Evolutionary conservation across 2,888 invertebrate species (phyloP).

Genomic region (Drosophila limbata): DNA sequence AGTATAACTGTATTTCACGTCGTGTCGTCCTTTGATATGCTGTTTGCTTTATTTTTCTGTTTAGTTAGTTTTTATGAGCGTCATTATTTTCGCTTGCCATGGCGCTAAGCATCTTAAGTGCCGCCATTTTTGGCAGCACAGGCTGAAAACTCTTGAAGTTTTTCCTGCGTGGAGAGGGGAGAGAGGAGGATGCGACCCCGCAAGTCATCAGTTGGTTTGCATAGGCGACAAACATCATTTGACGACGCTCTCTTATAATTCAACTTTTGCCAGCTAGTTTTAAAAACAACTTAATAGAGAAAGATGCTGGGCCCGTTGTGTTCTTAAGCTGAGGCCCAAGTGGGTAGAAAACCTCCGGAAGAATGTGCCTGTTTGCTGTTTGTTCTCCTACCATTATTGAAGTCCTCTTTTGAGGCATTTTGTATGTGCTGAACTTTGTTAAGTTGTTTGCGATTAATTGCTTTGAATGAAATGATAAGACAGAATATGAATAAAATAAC

Average conservation of each 20-base stretch:
- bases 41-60: conserved; percentile 68
- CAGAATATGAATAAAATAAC: not conserved
- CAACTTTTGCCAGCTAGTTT: conserved; percentile 71
- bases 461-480: conserved; percentile 18
- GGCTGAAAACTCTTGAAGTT: conserved; percentile 34
- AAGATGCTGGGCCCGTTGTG: conserved; percentile 34
- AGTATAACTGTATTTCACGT: conserved; percentile 54
- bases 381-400: conserved; percentile 18
- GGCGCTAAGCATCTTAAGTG: conserved; percentile 80
- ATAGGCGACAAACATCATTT: conserved; percentile 69
- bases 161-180: not conserved
- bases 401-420: conserved; percentile 34
- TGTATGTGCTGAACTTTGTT: conserved; percentile 10
- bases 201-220: conserved; percentile 46
- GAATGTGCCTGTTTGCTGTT: conserved; percentile 28
- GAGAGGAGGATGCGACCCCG: not conserved
- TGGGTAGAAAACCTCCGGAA: conserved; percentile 8
- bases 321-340: conserved; percentile 14
- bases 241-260: conserved; percentile 68
- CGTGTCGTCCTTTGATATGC: conserved; percentile 47
- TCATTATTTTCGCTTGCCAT: conserved; percentile 80
- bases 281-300: conserved; percentile 63
- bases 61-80: conserved; percentile 81
- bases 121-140: conserved; percentile 37
- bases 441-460: conserved; percentile 36